Percentiles rank a stretch among this genome's conserved stretches.
These are phyloP conservation scores for Megathymus violae DNA, from an alignment of 1,140 invertebrate species.

Conservation along the genomic window DNA sequence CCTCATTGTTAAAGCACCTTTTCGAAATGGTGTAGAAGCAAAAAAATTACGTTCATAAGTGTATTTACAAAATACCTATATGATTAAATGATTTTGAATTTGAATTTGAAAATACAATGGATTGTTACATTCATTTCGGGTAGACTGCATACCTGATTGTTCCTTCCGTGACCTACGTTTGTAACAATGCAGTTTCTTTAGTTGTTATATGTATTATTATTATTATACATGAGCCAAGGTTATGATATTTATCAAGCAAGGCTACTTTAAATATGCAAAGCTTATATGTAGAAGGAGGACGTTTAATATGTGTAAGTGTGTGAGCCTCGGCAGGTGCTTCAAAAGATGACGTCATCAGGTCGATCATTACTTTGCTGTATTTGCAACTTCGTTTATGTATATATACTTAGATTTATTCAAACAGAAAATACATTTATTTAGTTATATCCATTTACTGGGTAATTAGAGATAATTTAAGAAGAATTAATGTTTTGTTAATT, in stretches of 20 bases:
- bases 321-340: slow-evolving; percentile 6
- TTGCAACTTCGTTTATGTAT: background rate
- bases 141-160: background rate
- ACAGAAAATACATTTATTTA: no score
- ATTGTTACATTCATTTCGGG: background rate
- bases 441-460: no score
- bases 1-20: no score
- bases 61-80: no score
- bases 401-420: background rate
- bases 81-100: no score
- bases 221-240: background rate
- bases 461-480: no score
- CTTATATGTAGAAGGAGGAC: background rate
- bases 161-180: background rate
- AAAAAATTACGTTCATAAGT: no score
- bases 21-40: no score
- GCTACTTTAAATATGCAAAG: slow-evolving; percentile 26
- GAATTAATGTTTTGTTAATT: no score
- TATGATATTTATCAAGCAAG: slow-evolving; percentile 1
- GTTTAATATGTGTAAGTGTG: slow-evolving; percentile 10
- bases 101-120: no score
- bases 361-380: slow-evolving; percentile 1
- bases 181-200: background rate
- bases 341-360: slow-evolving; percentile 8
- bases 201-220: background rate